Conservation (phyloP, 2,888 invertebrate genomes). For the Harpagoxenus sublaevis region DNA sequence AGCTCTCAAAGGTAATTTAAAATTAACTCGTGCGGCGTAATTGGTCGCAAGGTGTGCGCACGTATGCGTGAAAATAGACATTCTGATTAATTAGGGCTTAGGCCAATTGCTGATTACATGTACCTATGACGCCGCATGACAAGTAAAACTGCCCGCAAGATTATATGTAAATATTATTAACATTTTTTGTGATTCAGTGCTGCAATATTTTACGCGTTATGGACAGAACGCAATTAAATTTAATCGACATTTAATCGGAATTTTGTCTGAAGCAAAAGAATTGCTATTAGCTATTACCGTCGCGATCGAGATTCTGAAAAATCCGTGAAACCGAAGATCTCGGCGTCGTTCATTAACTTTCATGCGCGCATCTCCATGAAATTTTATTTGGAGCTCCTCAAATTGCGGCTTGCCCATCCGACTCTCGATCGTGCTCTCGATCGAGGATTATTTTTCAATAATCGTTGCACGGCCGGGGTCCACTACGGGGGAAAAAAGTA, state of each 20-base stretch:
- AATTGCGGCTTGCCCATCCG: conserved; percentile 20
- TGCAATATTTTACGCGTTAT: not conserved
- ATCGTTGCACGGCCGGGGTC: conserved; percentile 32
- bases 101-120: conserved; percentile 65
- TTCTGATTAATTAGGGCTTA: conserved; percentile 79
- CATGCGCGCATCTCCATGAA: conserved; percentile 29
- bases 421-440: conserved; percentile 31
- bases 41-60: conserved; percentile 81
- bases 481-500: not conserved
- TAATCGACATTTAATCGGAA: not conserved
- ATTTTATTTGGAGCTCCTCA: conserved; percentile 40
- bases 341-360: conserved; percentile 17
- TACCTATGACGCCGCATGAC: not conserved
- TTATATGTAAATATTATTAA: not conserved
- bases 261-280: not conserved
- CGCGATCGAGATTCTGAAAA: not conserved
- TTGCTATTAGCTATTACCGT: not conserved
- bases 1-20: conserved; percentile 69
- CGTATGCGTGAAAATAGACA: conserved; percentile 80
- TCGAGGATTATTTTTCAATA: conserved; percentile 59
- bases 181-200: not conserved
- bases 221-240: not conserved
- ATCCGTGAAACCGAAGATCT: not conserved
- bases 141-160: not conserved
- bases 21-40: conserved; percentile 68